These are phyloP conservation scores for Brevimyrus niger DNA, from an alignment of 2,113 vertebrate species.

Conservation along the genomic window DNA sequence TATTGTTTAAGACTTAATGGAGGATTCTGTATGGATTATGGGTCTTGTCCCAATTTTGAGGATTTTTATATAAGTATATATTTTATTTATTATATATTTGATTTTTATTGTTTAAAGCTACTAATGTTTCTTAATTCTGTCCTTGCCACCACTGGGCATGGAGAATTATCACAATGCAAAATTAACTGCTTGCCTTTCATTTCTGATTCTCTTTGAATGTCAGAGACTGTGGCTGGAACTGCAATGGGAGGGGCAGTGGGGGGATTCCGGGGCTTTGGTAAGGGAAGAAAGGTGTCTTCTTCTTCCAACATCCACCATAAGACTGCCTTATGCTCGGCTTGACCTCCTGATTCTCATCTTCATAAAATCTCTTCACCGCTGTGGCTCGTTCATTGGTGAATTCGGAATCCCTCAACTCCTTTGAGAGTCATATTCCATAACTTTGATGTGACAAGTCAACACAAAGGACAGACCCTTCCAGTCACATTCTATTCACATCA, in stretches of 20 bases:
- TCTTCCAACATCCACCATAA: not conserved
- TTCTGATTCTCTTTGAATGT: not conserved
- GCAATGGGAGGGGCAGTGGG: not conserved
- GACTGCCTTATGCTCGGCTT: not conserved
- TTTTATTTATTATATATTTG: not conserved
- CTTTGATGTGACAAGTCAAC: not conserved
- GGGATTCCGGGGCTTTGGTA: not conserved
- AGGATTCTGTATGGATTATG: not conserved
- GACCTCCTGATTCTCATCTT: not conserved
- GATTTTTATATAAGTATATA: not conserved
- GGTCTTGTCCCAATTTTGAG: not conserved
- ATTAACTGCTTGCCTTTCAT: not conserved
- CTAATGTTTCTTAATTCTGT: not conserved
- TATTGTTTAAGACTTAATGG: not conserved
- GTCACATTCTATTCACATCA: not conserved
- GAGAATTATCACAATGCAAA: not conserved
- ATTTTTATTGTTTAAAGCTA: not conserved
- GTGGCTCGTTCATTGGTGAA: not conserved
- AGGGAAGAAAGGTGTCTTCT: not conserved
- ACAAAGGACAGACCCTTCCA: not conserved
- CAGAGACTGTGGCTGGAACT: not conserved
- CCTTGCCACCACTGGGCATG: not conserved
- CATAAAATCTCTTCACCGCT: not conserved
- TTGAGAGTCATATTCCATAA: not conserved
- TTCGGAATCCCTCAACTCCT: not conserved